These are phyloP conservation scores for Anastatus disparis DNA, from an alignment of 1,140 invertebrate species.

Conservation along the genomic window DNA sequence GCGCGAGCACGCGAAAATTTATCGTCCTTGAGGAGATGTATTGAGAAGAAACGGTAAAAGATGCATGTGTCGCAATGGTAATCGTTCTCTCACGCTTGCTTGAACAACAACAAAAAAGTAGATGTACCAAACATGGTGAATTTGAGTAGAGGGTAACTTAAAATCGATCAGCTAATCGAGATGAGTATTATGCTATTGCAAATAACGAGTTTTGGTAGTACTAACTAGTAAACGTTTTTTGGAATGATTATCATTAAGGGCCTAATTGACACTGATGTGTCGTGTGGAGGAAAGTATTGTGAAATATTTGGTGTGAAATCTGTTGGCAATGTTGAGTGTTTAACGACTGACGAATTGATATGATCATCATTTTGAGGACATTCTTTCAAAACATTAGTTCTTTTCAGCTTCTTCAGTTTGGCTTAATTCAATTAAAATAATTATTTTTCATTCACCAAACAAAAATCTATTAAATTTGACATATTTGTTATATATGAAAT, in stretches of 20 bases:
- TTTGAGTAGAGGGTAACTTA: not conserved
- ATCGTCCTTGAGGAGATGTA: slow-evolving; percentile 18
- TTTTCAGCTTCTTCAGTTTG: no score
- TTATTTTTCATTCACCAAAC: no score
- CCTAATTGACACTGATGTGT: slow-evolving; percentile 11
- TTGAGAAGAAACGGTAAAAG: no score
- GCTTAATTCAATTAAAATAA: no score
- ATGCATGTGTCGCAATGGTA: not conserved
- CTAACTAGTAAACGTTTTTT: not conserved
- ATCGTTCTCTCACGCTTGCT: slow-evolving; percentile 3
- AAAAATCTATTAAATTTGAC: no score
- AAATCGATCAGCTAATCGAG: not conserved
- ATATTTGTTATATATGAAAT: no score
- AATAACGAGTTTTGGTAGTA: not conserved
- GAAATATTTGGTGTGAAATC: not conserved
- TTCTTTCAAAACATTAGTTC: no score
- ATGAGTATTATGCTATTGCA: not conserved
- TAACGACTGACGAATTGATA: no score
- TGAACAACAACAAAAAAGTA: no score
- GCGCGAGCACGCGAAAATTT: slow-evolving; percentile 15
- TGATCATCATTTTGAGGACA: no score
- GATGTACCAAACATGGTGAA: slow-evolving; percentile 15
- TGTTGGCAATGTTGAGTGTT: no score
- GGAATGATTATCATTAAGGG: not conserved
- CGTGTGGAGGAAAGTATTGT: not conserved